Base-by-base conservation (phyloP, 2,113 vertebrate genomes). In the Amphiprion percula region DNA sequence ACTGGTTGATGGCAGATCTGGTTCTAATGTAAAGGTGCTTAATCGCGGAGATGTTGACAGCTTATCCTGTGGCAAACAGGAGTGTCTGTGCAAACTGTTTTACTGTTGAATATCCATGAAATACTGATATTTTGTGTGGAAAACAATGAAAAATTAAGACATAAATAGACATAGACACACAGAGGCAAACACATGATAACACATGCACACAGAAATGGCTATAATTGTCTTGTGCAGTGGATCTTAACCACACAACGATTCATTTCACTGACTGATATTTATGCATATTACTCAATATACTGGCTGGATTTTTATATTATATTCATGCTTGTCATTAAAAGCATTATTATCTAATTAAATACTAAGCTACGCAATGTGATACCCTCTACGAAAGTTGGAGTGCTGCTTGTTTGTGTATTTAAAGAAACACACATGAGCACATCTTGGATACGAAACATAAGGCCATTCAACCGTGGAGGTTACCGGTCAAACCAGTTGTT, bases 31-130 rank as follows among this genome's bases (percentile, higher is more conserved):
- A 59, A 82, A 83, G 10, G 11, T 56, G 47, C 71, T 47, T 79
- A 37, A 49, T 70, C 7, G 9, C 41, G 28, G 74, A 68, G 50
- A 74, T 77, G 56, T 68, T 76, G 59, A 82, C 47, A 79, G 19
- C 37, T 59, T 65, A 49, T 75, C 47, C 61, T n/a, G 39, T 60
- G 17, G 66, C 54, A 78, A 87, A 86, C 37, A 47, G 63, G 76
- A 64, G 72, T 30, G 74, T 74, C 70, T 49, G 49, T 49, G 21
- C 37, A 82, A 74, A 81, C 65, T 65, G 17, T 61, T 47, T 47
- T 52, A 44, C 52, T 60, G 37, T 26, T 73, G 59, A 59, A 47
- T 52, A 50, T 54, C 62, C 37, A 30, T 68, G 47, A 75, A 80
- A 67, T 55, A 41, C 44, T 72, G 55, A 65, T 64, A 41, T 56